Percentiles rank a stretch among this genome's conserved stretches.
phyloP scores from a whole-genome alignment of 2,888 invertebrate species.

The Eugnorisma glareosa region DNA sequence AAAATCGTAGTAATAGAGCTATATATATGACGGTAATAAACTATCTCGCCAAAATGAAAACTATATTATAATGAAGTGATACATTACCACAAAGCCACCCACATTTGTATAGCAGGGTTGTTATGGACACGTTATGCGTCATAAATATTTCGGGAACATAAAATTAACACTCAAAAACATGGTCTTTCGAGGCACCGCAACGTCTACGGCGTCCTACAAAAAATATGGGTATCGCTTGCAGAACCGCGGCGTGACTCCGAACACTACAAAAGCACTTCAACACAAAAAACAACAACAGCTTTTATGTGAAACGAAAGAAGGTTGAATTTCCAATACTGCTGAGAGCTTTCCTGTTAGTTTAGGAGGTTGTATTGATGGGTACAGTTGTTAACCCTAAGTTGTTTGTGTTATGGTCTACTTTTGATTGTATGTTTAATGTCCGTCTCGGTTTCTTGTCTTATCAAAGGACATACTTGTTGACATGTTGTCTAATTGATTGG shows the following conservation, averaged over 20 bases:
- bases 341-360: constrained; percentile 65
- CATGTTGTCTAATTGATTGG: constrained; percentile 91
- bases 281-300: constrained; percentile 53
- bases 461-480: constrained; percentile 90
- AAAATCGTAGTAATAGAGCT: constrained; percentile 44
- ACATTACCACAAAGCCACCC: constrained; percentile 88
- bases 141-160: constrained; percentile 91
- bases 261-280: constrained; percentile 73
- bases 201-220: constrained; percentile 88
- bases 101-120: constrained; percentile 89
- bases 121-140: constrained; percentile 89
- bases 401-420: constrained; percentile 84
- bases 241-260: constrained; percentile 80
- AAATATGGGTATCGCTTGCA: constrained; percentile 87
- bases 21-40: constrained; percentile 52
- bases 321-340: constrained; percentile 64
- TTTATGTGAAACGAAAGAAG: constrained; percentile 64
- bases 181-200: constrained; percentile 89
- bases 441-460: constrained; percentile 81
- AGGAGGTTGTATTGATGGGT: constrained; percentile 70
- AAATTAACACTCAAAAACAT: constrained; percentile 90
- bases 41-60: constrained; percentile 65
- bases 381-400: constrained; percentile 79
- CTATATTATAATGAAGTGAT: constrained; percentile 86
- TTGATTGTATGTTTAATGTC: constrained; percentile 72